A percentile compares a stretch with the other conserved stretches of the same genome.
Conservation (phyloP, 2,888 invertebrate genomes). For the Tinea pellionella region DNA sequence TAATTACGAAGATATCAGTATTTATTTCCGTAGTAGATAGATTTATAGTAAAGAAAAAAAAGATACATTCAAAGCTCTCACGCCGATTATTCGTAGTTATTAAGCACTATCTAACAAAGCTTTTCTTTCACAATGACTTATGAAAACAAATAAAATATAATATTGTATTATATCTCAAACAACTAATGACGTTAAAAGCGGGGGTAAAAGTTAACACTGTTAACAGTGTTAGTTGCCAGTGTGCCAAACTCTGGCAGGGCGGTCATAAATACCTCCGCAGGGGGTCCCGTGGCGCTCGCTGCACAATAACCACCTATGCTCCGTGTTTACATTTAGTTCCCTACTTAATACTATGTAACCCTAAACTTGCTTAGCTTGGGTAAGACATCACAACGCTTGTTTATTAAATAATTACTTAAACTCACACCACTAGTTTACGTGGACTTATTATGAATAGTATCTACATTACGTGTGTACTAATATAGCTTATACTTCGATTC, state of each 20-base stretch:
- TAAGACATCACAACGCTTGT: slow-evolving; percentile 56
- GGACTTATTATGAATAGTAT: not conserved
- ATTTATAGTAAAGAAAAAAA: no score
- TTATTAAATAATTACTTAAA: slow-evolving; percentile 69
- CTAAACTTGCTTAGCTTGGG: slow-evolving; percentile 63
- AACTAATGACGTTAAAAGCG: slow-evolving; percentile 65
- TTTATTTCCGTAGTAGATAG: no score
- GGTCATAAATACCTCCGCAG: slow-evolving; percentile 60
- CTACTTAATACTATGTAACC: slow-evolving; percentile 65
- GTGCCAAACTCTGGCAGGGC: slow-evolving; percentile 57
- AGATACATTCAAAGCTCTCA: not conserved
- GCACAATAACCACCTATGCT: slow-evolving; percentile 59
- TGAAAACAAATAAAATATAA: not conserved
- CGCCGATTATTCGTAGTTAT: not conserved
- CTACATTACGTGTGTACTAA: no score
- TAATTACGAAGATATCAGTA: no score
- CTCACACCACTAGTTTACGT: slow-evolving; percentile 38
- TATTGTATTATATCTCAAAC: slow-evolving; percentile 20
- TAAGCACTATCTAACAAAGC: not conserved
- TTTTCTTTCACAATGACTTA: not conserved
- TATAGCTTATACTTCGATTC: no score
- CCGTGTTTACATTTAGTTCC: slow-evolving; percentile 61
- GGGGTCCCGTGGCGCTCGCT: slow-evolving; percentile 36
- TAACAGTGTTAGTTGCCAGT: slow-evolving; percentile 62
- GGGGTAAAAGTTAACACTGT: slow-evolving; percentile 59